These are phyloP conservation scores for Tor tambroides DNA, from an alignment of 2,113 vertebrate genomes.

Conservation along the genomic window DNA sequence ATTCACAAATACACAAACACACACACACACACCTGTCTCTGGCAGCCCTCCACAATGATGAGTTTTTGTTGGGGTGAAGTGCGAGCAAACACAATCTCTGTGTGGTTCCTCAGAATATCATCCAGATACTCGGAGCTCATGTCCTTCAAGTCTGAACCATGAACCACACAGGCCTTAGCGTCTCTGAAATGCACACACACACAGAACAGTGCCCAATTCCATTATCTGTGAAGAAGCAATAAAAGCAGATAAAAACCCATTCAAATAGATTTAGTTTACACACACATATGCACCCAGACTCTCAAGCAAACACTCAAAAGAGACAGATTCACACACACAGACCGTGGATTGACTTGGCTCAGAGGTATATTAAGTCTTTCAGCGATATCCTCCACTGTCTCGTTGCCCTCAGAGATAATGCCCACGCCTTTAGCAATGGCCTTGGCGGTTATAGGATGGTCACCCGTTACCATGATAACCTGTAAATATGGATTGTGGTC, in stretches of 20 bases:
- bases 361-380: constrained; percentile 90
- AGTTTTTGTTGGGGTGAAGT: constrained; percentile 94
- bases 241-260: constrained; percentile 57
- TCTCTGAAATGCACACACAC: constrained; percentile 74
- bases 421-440: constrained; percentile 93
- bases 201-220: background rate
- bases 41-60: constrained; percentile 94
- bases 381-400: constrained; percentile 93
- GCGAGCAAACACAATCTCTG: constrained; percentile 91
- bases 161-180: constrained; percentile 91
- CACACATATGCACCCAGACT: constrained; percentile 7
- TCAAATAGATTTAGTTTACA: constrained; percentile 21
- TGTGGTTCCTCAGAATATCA: constrained; percentile 90
- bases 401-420: constrained; percentile 92
- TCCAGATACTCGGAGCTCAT: constrained; percentile 87
- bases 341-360: constrained; percentile 92
- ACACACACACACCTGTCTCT: constrained; percentile 78
- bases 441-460: constrained; percentile 94
- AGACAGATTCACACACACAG: constrained; percentile 54
- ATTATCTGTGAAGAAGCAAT: constrained; percentile 1
- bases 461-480: constrained; percentile 96
- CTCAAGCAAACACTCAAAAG: constrained; percentile 14
- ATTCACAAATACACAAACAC: background rate
- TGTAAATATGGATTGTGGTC: constrained; percentile 58
- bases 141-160: constrained; percentile 90